Evolutionary conservation across 2,797 vertebrate genomes (phyloP), one percentile per base, ranked within the genome.

Genomic region (Phaenicophaeus curvirostris): DNA sequence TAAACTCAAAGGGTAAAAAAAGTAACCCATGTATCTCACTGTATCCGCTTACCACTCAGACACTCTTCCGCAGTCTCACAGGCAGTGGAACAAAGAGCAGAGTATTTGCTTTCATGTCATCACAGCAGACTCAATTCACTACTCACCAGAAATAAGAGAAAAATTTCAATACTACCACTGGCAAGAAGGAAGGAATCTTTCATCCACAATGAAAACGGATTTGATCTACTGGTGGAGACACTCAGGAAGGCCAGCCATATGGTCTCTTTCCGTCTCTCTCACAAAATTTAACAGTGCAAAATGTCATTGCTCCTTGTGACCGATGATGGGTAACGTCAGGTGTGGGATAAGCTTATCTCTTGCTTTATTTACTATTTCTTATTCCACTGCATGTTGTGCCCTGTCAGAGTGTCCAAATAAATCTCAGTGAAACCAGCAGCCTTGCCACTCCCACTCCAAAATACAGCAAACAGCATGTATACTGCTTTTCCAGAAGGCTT

Each of bases 291-390:
- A 84, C 94, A 65, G 74, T 68, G 85, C 89, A 87, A 92, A 85
- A 90, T 92, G 93, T 91, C 90, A 91, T 72, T 80, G 87, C 83
- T 92, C 76, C 95, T 90, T 96, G 89, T 91, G 71, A 95, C 90
- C 4, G 20, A 27, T 95, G 92, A 95, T 57, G 90, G 87, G 65
- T 96, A 85, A 95, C 6, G 94, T 44, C 95, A 96, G 94, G 86
- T 96, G 93, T 37, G 9, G 87, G 95, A 93, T 83, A 94, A 94
- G 80, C 83, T 94, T 87, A 74, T 80, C 87, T 92, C 89, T 83
- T 89, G 51, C 90, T 92, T 91, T 71, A 94, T 89, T 89, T 94
- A 78, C 76, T 85, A 94, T 96, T 96, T 93, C 94, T 96, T 92
- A 86, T 86, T 96, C 65, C 89, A 83, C 65, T 81, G 87, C 19